Evolutionary conservation across 2,797 vertebrate genomes (phyloP), one percentile per base, ranked within the genome.

Genomic region (Petrocephalus sullivani): DNA sequence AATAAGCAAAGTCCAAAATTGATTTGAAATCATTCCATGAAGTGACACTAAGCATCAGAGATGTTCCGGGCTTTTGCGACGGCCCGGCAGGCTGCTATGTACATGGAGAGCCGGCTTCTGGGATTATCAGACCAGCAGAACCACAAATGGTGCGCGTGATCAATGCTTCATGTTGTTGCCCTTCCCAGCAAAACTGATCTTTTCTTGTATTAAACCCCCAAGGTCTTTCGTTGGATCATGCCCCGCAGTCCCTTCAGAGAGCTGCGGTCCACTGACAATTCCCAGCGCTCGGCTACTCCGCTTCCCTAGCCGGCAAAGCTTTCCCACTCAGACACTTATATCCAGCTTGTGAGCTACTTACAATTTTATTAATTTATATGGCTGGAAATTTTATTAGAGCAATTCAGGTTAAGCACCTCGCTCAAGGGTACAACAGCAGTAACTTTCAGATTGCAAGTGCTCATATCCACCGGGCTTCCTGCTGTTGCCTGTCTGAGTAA

Each of bases 371-470:
- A 81, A 81, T 81, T 81, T 81, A 81, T 49, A 49, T 81, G 75
- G 75, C 75, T 81, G 41, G 75, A 81, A 81, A 81, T 81, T 81
- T 81, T 81, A 81, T 81, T 81, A 81, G 75, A 81, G 75, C 75
- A 81, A 81, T 81, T 81, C 75, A 81, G 75, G 75, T 81, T 81
- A 81, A 81, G 75, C 41, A 81, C 75, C 41, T 49, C 75, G 75
- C 75, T 81, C 75, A 49, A 81, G 75, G 75, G 75, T 81, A 81
- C 75, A 81, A 81, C 75, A 81, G 75, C 75, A 81, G 75, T 49
- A 81, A 81, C 75, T 81, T 81, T 41, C 19, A 81, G 75, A 49
- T 81, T 81, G 75, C 75, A 81, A 81, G 75, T n/a, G 41, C n/a
- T 81, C 75, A 49, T 81, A 49, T 41, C 75, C 75, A 81, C 37